Base-by-base conservation (phyloP, 2,797 vertebrate genomes). In the Uromys caudimaculatus region DNA sequence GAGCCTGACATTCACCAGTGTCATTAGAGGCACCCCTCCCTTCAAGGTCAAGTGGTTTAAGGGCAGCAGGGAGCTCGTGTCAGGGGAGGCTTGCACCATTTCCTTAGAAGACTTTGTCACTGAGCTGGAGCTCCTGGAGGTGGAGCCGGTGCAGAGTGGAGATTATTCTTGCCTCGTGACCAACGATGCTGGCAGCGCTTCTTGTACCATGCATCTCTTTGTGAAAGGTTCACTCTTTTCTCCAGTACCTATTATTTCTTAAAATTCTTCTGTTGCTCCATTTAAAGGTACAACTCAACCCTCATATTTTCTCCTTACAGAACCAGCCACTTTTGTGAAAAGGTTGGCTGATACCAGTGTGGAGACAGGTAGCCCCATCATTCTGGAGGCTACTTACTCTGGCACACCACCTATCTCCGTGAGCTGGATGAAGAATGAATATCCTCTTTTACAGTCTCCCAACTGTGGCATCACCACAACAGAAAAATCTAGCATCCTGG, bases 161-260 rank as follows among this genome's bases (percentile, higher is more conserved):
- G 99, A 99, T 94, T 99, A 99, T 96, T 99, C 99, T 44, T 99
- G 99, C 23, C 99, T 99, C 23, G 99, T 99, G 32, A 98, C 99
- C 95, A 99, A 99, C 35, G 99, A 99, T 77, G 99, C 99, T 29
- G 99, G 99, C 94, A 99, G 99, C 92, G 99, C 99, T 96, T 99
- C 99, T 17, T 99, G 99, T 96, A 99, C 99, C 17, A 96, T 98
- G 2, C 98, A 98, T 77, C 99, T 99, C 95, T 99, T 99, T 99
- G 99, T 99, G 38, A 99, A 99, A 99, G 99, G 99, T 99, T 98
- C 98, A 99, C 98, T 89, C 84, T 93, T 85, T 93, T 47, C 79
- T 93, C 67, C 41, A 56, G 87, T 93, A 69, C 44, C 75, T 52
- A 4, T 85, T 12, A 73, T 41, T 79, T 93, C 84, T 21, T 41